phyloP scores from a whole-genome alignment of 1,140 invertebrate genomes.

The Rhyzopertha dominica region DNA sequence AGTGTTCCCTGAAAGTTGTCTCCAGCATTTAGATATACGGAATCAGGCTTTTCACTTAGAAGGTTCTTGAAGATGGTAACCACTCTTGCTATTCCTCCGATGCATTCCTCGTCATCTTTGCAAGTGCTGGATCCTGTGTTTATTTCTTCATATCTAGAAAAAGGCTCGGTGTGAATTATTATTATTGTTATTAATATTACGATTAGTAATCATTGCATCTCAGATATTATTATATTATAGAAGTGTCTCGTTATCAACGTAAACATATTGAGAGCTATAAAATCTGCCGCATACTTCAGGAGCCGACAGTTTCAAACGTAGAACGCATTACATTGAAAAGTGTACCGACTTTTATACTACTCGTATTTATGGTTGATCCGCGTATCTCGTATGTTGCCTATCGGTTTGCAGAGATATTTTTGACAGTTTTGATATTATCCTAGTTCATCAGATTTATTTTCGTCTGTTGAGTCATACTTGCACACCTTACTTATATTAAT shows the following conservation, averaged over 20 bases:
- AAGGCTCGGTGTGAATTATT: constrained; percentile 8
- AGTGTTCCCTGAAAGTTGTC: constrained; percentile 83
- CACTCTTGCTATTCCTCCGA: constrained; percentile 72
- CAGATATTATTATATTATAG: background rate
- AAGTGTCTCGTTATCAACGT: background rate
- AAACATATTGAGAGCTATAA: background rate
- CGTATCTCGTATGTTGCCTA: no score
- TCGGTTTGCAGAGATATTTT: no score
- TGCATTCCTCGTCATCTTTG: constrained; percentile 48
- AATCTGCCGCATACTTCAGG: background rate
- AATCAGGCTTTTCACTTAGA: constrained; percentile 52
- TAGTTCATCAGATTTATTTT: no score
- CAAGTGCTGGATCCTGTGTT: constrained; percentile 58
- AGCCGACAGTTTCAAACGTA: background rate
- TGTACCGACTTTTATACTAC: background rate
- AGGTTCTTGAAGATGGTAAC: constrained; percentile 53
- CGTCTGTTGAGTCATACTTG: no score
- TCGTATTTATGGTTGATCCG: no score
- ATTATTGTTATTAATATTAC: background rate
- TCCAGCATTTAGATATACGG: constrained; percentile 73
- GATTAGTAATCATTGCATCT: constrained; percentile 2
- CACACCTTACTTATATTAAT: no score
- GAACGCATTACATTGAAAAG: background rate
- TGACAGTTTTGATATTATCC: no score
- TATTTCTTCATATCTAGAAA: constrained; percentile 63